phyloP scores from a whole-genome alignment of 2,888 invertebrate genomes.

The Pantelozetes paolii region DNA sequence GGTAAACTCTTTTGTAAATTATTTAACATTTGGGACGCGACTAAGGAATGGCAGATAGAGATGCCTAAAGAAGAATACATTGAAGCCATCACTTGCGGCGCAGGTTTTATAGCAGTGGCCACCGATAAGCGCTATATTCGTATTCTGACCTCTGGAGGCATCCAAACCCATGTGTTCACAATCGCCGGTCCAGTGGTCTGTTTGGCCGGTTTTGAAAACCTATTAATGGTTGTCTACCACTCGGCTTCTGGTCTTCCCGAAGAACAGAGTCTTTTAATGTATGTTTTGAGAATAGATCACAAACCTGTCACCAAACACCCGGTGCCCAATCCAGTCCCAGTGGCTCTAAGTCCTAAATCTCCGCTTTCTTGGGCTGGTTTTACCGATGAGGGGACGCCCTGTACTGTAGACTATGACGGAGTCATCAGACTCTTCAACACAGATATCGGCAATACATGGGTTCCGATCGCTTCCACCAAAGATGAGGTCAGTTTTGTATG shows the following conservation, averaged over 20 bases:
- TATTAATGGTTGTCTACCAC: slow-evolving; percentile 45
- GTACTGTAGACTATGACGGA: slow-evolving; percentile 71
- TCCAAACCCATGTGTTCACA: slow-evolving; percentile 72
- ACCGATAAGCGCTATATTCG: slow-evolving; percentile 70
- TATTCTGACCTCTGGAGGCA: slow-evolving; percentile 78
- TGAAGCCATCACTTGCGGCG: slow-evolving; percentile 57
- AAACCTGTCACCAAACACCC: slow-evolving; percentile 44
- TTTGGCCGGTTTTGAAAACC: slow-evolving; percentile 54
- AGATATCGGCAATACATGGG: slow-evolving; percentile 66
- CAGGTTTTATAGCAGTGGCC: slow-evolving; percentile 71
- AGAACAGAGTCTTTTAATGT: slow-evolving; percentile 52
- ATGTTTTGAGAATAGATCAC: slow-evolving; percentile 49
- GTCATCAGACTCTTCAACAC: slow-evolving; percentile 67
- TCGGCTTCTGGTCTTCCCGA: slow-evolving; percentile 51
- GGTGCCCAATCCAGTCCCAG: slow-evolving; percentile 48
- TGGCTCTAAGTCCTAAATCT: slow-evolving; percentile 53
- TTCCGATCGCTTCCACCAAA: slow-evolving; percentile 71
- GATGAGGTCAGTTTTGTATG: slow-evolving; percentile 60
- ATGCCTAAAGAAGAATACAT: slow-evolving; percentile 75
- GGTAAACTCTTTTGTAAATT: slow-evolving; percentile 72
- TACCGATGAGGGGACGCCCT: slow-evolving; percentile 74
- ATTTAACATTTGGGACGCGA: slow-evolving; percentile 62
- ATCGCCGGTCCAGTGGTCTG: slow-evolving; percentile 70
- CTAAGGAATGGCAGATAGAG: slow-evolving; percentile 79
- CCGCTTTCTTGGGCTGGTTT: slow-evolving; percentile 61